phyloP scores from a whole-genome alignment of 37 sponge, comb jelly and placozoan genomes.

The Oscarella lobularis region DNA sequence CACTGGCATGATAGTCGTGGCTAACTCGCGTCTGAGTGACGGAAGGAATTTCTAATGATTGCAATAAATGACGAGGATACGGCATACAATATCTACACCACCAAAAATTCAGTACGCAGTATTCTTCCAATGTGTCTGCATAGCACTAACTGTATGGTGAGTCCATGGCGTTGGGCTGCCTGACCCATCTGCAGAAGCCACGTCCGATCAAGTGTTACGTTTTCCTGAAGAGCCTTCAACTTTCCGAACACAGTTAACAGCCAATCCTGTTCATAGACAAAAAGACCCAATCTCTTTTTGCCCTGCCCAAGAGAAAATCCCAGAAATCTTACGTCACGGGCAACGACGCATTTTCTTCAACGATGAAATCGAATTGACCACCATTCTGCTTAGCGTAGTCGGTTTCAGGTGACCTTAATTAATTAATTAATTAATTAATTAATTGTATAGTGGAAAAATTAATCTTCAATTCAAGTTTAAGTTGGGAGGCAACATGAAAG shows the following conservation, averaged over 20 bases:
- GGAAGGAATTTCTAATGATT: constrained; percentile 27
- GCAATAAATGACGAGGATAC: constrained; percentile 42
- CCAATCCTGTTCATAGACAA: constrained; percentile 79
- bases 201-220: constrained; percentile 17
- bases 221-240: constrained; percentile 7
- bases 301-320: constrained; percentile 40
- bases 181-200: constrained; percentile 70
- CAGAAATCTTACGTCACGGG: constrained; percentile 36
- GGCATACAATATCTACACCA: constrained; percentile 79
- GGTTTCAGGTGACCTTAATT: constrained; percentile 40
- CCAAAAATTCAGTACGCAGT: too few species aligned
- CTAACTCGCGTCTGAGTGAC: constrained; percentile 64
- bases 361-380: constrained; percentile 46
- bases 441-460: too few species aligned
- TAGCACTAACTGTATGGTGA: constrained; percentile 68
- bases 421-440: too few species aligned
- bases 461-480: too few species aligned
- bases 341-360: constrained; percentile 22
- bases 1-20: constrained; percentile 68
- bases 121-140: too few species aligned
- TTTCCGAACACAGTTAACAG: constrained; percentile 3
- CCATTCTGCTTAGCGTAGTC: constrained; percentile 64
- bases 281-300: constrained; percentile 34
- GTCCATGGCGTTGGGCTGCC: constrained; percentile 35
- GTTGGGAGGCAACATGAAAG: too few species aligned